A percentile compares a stretch with the other conserved stretches of the same genome.
Evolutionary conservation across 2,888 invertebrate species (phyloP).

Genomic region (Meloe dianella): DNA sequence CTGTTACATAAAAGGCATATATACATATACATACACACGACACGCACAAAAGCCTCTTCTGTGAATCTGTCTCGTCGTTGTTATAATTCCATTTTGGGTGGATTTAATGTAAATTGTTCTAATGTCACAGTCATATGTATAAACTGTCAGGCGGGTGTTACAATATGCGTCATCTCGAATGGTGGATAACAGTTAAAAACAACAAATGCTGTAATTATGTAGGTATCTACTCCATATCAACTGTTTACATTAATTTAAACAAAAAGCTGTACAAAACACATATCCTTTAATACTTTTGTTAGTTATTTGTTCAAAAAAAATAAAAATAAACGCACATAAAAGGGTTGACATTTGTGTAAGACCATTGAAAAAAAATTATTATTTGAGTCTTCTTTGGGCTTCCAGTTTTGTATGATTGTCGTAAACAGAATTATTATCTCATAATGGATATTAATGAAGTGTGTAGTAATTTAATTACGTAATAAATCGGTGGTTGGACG

Average conservation of each 20-base stretch:
- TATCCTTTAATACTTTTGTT: background rate
- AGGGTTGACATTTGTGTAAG: no score
- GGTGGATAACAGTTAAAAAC: slow-evolving; percentile 3
- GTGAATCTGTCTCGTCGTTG: background rate
- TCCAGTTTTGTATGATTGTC: slow-evolving; percentile 14
- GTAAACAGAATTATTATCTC: slow-evolving; percentile 31
- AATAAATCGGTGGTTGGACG: slow-evolving; percentile 36
- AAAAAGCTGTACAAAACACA: background rate
- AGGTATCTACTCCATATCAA: background rate
- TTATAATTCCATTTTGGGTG: slow-evolving; percentile 9
- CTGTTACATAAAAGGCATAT: background rate
- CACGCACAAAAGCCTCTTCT: slow-evolving; percentile 8
- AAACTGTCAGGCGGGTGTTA: background rate
- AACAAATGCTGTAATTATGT: background rate
- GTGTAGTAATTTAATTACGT: slow-evolving; percentile 40
- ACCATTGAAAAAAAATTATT: no score
- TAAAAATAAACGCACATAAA: no score
- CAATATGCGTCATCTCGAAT: background rate
- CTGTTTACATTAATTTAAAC: background rate
- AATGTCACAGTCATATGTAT: slow-evolving; percentile 9
- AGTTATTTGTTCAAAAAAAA: background rate
- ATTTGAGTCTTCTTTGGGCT: no score
- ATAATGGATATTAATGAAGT: slow-evolving; percentile 42
- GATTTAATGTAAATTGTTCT: background rate
- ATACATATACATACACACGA: background rate